Evolutionary conservation across 2,797 vertebrate species (phyloP), one percentile per base, ranked within the genome.

Genomic region (Manis javanica): DNA sequence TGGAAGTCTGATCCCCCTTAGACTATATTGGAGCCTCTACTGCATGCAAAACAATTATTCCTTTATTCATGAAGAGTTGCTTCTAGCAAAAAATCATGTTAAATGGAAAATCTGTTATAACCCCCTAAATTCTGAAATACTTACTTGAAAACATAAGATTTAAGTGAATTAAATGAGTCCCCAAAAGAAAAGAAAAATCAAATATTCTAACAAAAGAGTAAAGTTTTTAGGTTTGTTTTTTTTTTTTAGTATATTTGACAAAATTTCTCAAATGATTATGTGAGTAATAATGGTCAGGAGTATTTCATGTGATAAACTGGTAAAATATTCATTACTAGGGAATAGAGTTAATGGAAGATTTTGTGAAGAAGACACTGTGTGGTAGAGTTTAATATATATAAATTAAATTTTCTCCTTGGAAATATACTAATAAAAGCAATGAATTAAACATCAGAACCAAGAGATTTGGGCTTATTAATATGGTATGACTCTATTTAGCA

Each of bases 381-480:
- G 87, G 83, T 97, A 97, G 87, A 97, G 84, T 97, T 98, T 98
- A 98, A 98, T 98, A 98, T 0, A 37, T 97, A 97, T 98, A 98
- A 98, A 98, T 98, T 98, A 98, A 98, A 98, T 98, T 61, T 97
- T 98, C 96, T 98, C 74, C 37, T 96, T 98, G 82, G 93, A 98
- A 98, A 98, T 97, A 98, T 61, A 97, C 93, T 97, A 98, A 97
- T 98, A 98, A 98, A 98, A 82, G 2, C 97, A 97, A 97, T 98
- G 97, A 98, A 98, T 98, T 98, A 98, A 98, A 98, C 97, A 98
- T 98, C 97, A 98, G 97, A 93, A 97, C 91, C 89, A 90, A 97
- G 96, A 98, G 95, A 98, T 97, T 97, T 95, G 86, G 87, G 87
- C 92, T 98, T 98, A 98, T 98, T 98, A 98, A 98, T 98, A 97